A percentile compares a stretch with the other conserved stretches of the same genome.
These are phyloP conservation scores for Meteorus sp. DNA, from an alignment of 1,140 invertebrate genomes.

Conservation along the genomic window DNA sequence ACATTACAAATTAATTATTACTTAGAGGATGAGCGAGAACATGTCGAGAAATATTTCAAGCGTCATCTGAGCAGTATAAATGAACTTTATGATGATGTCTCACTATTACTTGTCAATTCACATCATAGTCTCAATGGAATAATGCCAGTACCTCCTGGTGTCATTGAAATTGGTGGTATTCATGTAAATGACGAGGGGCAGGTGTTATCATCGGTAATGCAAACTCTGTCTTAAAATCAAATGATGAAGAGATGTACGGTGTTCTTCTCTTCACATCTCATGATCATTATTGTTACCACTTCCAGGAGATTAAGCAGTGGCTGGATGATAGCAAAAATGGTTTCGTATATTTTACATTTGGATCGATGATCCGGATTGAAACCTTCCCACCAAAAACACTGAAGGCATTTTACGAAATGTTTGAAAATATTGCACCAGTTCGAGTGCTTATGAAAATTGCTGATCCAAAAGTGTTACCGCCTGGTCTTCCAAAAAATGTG, in stretches of 20 bases:
- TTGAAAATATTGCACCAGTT: constrained; percentile 37
- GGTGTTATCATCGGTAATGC: constrained; percentile 35
- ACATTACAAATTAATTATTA: constrained; percentile 30
- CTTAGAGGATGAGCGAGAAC: constrained; percentile 23
- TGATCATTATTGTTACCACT: not conserved
- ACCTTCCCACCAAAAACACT: constrained; percentile 22
- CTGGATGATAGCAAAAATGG: constrained; percentile 40
- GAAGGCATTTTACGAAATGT: constrained; percentile 26
- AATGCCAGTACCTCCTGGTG: constrained; percentile 53
- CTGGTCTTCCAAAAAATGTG: constrained; percentile 63
- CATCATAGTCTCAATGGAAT: constrained; percentile 60
- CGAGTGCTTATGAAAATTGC: constrained; percentile 39
- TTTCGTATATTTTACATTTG: constrained; percentile 49
- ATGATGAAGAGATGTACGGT: not conserved
- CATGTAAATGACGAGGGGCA: constrained; percentile 49
- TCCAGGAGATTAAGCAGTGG: constrained; percentile 60
- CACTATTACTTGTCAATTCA: constrained; percentile 62
- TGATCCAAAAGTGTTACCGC: constrained; percentile 34
- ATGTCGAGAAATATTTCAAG: constrained; percentile 52
- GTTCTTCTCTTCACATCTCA: too few species aligned
- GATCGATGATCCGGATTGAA: constrained; percentile 32
- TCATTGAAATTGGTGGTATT: constrained; percentile 65
- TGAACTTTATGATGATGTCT: constrained; percentile 22
- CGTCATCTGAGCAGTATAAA: constrained; percentile 51
- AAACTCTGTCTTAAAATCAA: not conserved